Percentiles rank a stretch among this genome's conserved stretches.
Evolutionary conservation across 2,113 vertebrate genomes (phyloP).

Genomic region (Atlantisia rogersi): DNA sequence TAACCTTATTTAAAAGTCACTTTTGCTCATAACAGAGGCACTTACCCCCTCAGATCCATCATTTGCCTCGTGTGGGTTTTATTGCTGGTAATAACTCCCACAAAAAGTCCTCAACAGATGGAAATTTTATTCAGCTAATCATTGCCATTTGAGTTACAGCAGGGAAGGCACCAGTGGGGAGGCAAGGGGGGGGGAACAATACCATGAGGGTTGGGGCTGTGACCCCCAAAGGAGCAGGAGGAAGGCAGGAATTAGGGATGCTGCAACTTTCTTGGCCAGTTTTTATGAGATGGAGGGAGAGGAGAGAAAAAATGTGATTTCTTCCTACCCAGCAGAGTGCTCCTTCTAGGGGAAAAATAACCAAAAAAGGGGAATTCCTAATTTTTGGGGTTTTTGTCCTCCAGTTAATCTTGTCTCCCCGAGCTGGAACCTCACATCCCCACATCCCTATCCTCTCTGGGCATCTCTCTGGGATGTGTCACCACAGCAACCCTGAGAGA

Average conservation of each 20-base stretch:
- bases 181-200: neutral
- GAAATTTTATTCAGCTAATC: slow-evolving; percentile 64
- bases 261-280: neutral
- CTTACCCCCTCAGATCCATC: neutral
- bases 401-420: neutral
- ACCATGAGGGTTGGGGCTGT: neutral
- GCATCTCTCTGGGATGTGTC: neutral
- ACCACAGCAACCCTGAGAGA: too few relatives aligned
- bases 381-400: neutral
- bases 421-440: neutral
- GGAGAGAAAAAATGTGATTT: neutral
- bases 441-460: neutral
- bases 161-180: neutral
- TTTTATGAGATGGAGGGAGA: neutral
- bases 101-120: slow-evolving; percentile 70
- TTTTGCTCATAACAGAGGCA: neutral
- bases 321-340: neutral
- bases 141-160: neutral
- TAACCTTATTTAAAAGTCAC: slow-evolving; percentile 63
- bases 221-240: neutral
- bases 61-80: slow-evolving; percentile 1
- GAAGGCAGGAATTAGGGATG: neutral
- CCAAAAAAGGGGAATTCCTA: neutral
- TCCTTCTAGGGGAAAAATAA: neutral
- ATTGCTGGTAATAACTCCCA: slow-evolving; percentile 38